Percentiles rank a stretch among this genome's conserved stretches.
These are phyloP conservation scores for Hypomecis atomaria DNA, from an alignment of 2,888 invertebrate species.

Conservation along the genomic window DNA sequence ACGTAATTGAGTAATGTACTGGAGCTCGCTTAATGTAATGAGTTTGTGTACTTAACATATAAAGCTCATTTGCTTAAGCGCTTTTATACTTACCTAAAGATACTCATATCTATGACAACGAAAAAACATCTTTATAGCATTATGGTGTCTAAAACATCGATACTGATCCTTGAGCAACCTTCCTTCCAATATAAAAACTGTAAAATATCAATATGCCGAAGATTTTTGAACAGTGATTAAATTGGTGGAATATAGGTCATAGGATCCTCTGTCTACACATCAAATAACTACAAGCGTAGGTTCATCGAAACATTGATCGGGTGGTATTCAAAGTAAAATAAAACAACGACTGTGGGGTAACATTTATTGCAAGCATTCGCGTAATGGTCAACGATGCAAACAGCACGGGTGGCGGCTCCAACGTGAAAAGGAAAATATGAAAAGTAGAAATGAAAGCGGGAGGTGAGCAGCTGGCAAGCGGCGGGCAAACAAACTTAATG, in stretches of 20 bases:
- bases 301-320: conserved; percentile 40
- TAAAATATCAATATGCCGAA: conserved; percentile 1
- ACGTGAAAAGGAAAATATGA: conserved; percentile 61
- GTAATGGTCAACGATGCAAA: conserved; percentile 59
- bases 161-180: background rate
- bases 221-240: conserved; percentile 8
- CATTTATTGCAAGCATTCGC: conserved; percentile 76
- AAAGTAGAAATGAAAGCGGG: conserved; percentile 64
- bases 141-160: conserved; percentile 39
- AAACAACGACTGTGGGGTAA: conserved; percentile 73
- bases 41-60: conserved; percentile 28
- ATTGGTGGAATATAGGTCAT: background rate
- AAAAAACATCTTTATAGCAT: conserved; percentile 16
- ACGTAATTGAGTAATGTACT: conserved; percentile 37
- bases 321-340: conserved; percentile 69
- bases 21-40: conserved; percentile 30
- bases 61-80: conserved; percentile 12
- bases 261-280: conserved; percentile 23
- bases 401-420: conserved; percentile 53
- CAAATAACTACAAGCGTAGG: conserved; percentile 53
- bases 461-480: conserved; percentile 58
- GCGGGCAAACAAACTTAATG: conserved; percentile 62
- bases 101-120: conserved; percentile 5
- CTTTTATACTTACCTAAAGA: conserved; percentile 9
- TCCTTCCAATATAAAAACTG: conserved; percentile 4